Base-by-base conservation (phyloP, 92 coral and sea anemone genomes). In the Porites lobata region DNA sequence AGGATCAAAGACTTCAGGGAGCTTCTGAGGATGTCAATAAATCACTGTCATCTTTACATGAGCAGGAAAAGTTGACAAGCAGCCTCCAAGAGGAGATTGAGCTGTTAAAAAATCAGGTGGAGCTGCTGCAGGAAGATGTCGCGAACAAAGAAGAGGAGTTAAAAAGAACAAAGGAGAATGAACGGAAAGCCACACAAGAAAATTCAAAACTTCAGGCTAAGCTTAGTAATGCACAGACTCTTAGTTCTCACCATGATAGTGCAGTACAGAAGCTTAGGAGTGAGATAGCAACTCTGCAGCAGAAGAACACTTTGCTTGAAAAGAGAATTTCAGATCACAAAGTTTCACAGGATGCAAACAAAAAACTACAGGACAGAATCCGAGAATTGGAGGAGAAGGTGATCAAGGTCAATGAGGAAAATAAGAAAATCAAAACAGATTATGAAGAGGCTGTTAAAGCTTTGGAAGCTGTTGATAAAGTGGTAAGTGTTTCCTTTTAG, bases 361-460 rank as follows among this genome's bases (percentile, higher is more conserved):
- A 90, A 83, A 95, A 92, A 86, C 88, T 81, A 22, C 94, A 94
- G 86, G 98, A 91, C 5, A 94, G 98, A 50, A 90, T 98, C 50
- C 86, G 69, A 19, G 99, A 98, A 38, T 75, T 98, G 81, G 95
- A 96, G 77, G 94, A 91, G 58, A 98, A 96, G 72, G 92, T 98
- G 83, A 94, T 92, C 7, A 87, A 94, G 53, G 93, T 94, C 6
- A 96, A 96, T 22, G 92, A 85, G 1, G 96, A 92, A 64, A 92
- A 92, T 75, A 90, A 92, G 84, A 94, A 95, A 77, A 58, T 98
- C 26, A 78, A 94, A 47, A 73, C 91, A 14, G 98, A 94, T 76
- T 98, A 98, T 81, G 94, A 98, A 12, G 99, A 98, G 78, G 96
- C 98, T 67, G 95, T 98, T n/a, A 98, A 89, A 62, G 99, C 99